Percentiles rank a stretch among this genome's conserved stretches.
Conservation (phyloP, 2,113 vertebrate species). For the Polypterus senegalus region DNA sequence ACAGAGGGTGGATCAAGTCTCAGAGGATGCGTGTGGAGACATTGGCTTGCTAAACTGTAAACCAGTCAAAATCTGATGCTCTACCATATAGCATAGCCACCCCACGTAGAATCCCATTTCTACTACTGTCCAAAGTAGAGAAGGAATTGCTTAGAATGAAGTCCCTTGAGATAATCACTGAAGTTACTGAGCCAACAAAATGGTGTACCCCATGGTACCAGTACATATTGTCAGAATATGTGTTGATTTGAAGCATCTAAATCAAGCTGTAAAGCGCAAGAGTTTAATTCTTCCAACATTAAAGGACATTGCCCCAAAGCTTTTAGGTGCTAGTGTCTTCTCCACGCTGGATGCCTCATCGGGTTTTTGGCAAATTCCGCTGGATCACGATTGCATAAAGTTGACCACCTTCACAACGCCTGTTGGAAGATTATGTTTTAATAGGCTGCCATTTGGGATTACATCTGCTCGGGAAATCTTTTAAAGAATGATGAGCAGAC, state of each 20-base stretch:
- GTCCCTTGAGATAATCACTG: neutral
- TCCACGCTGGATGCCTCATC: neutral
- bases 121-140: too few relatives aligned
- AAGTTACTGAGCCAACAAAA: neutral
- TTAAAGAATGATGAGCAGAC: neutral
- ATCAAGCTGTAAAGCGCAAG: neutral
- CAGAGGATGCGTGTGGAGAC: too few relatives aligned
- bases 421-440: neutral
- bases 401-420: neutral
- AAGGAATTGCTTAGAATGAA: too few relatives aligned
- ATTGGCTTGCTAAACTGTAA: too few relatives aligned
- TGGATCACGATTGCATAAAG: neutral
- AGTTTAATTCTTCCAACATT: neutral
- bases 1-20: too few relatives aligned
- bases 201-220: neutral
- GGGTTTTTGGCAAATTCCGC: conserved; percentile 1
- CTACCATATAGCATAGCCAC: too few relatives aligned
- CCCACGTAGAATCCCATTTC: too few relatives aligned
- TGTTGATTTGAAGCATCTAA: neutral
- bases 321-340: neutral
- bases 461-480: neutral
- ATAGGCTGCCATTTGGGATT: neutral
- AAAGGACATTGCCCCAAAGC: neutral
- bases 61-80: too few relatives aligned
- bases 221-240: neutral